Evolutionary conservation across 2,888 invertebrate genomes (phyloP), one percentile per base, ranked within the genome.

Genomic region (Aricia artaxerxes): DNA sequence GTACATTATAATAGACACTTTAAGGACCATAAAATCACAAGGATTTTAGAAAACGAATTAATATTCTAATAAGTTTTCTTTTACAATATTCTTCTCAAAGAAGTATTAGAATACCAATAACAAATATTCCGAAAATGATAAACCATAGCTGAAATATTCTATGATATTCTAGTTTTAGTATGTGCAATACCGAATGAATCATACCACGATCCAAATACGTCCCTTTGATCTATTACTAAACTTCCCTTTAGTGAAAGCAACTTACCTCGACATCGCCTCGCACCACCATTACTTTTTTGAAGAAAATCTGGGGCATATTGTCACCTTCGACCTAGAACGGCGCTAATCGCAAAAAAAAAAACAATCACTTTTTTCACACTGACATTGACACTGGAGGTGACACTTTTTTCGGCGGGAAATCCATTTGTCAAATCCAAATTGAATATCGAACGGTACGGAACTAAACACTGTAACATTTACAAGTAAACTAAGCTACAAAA

Each of bases 231-330:
- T 38, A 44, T 73, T 73, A 40, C 73, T 44, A 73, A 73, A 78
- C 57, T 78, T 78, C 60, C 73, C 60, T 40, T 31, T 31, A 93
- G 94, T 92, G 93, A 94, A 94, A 94, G 94, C 91, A 78, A 87
- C 92, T 93, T 84, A 94, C 94, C 94, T 94, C 93, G 91, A 88
- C 90, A 85, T 90, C 85, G 82, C 88, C 89, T 83, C 92, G 89
- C 84, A 94, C 89, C 85, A 94, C 91, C 94, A 94, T 93, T 82
- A 94, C 94, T 90, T 94, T 94, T 94, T 94, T 94, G 86, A 94
- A 94, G 91, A 93, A 94, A 90, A 94, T 91, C 91, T 93, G 94
- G 87, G 94, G 94, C 94, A 94, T 94, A 85, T 81, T 89, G 88
- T 87, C 89, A 90, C 88, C 87, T 89, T 83, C 81, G 85, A 89